Conservation (phyloP, 2,113 vertebrate genomes). For the Cavia aperea region DNA sequence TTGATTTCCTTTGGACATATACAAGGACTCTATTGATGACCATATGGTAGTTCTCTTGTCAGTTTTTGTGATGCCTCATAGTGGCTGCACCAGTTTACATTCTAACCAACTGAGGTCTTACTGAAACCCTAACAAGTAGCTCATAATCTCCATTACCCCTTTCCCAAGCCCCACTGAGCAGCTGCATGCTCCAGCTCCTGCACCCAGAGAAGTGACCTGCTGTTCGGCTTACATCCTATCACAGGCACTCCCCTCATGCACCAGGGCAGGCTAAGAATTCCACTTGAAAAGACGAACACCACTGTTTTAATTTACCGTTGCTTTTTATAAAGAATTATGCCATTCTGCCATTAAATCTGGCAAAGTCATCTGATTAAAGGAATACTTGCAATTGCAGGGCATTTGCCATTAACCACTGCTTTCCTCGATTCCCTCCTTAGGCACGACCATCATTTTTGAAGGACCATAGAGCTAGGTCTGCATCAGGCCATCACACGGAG, state of each 20-base stretch:
- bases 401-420: neutral
- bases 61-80: too few species aligned
- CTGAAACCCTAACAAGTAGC: neutral
- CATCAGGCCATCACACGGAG: neutral
- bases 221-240: neutral
- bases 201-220: neutral
- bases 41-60: too few species aligned
- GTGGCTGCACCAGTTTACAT: too few species aligned
- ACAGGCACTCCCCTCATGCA: neutral
- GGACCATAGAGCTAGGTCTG: neutral
- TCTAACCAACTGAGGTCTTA: neutral
- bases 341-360: neutral
- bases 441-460: neutral
- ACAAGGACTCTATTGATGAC: too few species aligned
- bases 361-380: neutral
- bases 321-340: neutral
- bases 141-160: neutral
- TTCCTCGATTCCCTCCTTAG: neutral
- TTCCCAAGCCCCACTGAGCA: neutral
- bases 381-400: neutral
- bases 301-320: neutral
- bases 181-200: accelerated
- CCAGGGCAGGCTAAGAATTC: neutral
- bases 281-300: neutral
- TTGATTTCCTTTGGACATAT: too few species aligned